phyloP scores from a whole-genome alignment of 2,888 invertebrate genomes.

The Drosophila eohydei region DNA sequence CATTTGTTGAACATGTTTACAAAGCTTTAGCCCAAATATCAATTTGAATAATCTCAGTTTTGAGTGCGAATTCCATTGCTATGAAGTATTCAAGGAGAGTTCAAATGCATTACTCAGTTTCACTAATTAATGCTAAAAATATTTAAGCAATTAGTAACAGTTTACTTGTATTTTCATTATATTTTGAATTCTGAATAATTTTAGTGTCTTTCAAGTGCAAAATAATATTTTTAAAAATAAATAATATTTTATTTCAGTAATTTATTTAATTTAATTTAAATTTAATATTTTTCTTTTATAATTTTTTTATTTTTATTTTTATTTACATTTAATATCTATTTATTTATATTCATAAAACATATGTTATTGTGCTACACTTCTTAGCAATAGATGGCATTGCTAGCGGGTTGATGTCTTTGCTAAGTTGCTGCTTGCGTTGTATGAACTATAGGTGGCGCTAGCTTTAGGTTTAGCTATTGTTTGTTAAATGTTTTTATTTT shows the following conservation, averaged over 20 bases:
- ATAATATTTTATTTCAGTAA: no score
- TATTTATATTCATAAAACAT: not conserved
- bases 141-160: not conserved
- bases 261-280: no score
- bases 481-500: not conserved
- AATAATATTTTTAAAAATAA: no score
- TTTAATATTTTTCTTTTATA: no score
- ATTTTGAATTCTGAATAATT: no score
- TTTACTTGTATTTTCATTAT: not conserved
- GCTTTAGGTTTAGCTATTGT: not conserved
- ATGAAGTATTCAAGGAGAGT: constrained; percentile 4
- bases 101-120: constrained; percentile 1
- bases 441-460: not conserved
- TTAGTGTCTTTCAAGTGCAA: no score
- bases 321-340: not conserved
- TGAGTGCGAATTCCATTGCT: not conserved
- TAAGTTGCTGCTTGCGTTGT: not conserved
- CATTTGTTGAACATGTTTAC: not conserved
- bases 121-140: not conserved
- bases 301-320: no score
- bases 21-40: not conserved
- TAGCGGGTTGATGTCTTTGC: constrained; percentile 8
- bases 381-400: constrained; percentile 22
- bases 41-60: not conserved
- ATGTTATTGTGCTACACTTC: not conserved